Evolutionary conservation across 2,113 vertebrate genomes (phyloP).

Genomic region (Triplophysa rosa): DNA sequence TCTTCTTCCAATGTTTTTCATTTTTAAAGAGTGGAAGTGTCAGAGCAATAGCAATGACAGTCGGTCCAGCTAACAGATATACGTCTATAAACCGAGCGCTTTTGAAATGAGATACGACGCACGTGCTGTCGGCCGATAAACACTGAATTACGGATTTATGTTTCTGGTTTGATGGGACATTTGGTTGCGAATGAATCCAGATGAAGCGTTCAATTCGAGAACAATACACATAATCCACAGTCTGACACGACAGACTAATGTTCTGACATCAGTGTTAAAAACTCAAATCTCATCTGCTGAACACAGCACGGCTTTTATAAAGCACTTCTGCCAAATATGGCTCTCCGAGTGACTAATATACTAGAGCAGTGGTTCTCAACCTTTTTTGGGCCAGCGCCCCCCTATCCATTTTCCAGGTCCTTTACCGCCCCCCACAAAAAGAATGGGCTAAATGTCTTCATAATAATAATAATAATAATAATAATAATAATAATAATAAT

Average conservation of each 20-base stretch:
- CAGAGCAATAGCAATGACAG: slow-evolving; percentile 1
- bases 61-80: not conserved
- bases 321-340: too few relatives aligned
- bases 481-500: too few relatives aligned
- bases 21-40: not conserved
- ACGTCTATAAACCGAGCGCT: not conserved
- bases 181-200: not conserved
- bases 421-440: too few relatives aligned
- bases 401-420: too few relatives aligned
- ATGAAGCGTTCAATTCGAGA: not conserved
- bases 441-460: too few relatives aligned
- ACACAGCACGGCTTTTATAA: not conserved
- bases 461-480: too few relatives aligned
- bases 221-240: not conserved
- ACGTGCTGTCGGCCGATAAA: not conserved
- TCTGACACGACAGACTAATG: not conserved
- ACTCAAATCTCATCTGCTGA: not conserved
- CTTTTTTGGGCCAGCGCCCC: too few relatives aligned
- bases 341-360: too few relatives aligned
- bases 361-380: too few relatives aligned
- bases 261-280: not conserved
- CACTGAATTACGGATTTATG: not conserved
- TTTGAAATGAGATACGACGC: not conserved
- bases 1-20: not conserved
- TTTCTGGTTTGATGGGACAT: not conserved